phyloP scores from a whole-genome alignment of 2,888 invertebrate genomes.

The Dicyrtoma fusca region DNA sequence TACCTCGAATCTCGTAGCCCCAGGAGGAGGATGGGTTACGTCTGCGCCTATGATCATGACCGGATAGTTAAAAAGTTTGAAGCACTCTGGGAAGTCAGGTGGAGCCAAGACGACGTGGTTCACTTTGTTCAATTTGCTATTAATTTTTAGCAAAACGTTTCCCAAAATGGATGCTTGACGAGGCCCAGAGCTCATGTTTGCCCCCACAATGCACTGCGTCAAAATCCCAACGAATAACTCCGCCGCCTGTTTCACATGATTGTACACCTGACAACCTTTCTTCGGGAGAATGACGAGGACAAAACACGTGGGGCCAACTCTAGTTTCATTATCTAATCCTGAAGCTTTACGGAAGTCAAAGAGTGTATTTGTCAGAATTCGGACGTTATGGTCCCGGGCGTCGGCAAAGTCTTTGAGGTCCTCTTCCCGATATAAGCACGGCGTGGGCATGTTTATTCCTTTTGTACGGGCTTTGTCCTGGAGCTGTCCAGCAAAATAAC shows the following conservation, averaged over 20 bases:
- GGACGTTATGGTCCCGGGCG: conserved; percentile 1
- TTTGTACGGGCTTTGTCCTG: conserved; percentile 11
- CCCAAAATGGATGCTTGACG: conserved; percentile 40
- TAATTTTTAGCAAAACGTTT: conserved; percentile 59
- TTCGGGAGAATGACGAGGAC: conserved; percentile 40
- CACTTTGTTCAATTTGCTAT: conserved; percentile 60
- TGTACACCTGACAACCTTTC: conserved; percentile 37
- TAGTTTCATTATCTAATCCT: background rate
- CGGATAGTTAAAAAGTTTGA: conserved; percentile 56
- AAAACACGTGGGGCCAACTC: conserved; percentile 24
- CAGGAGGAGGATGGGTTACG: conserved; percentile 55
- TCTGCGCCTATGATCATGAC: conserved; percentile 62
- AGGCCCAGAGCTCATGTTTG: conserved; percentile 34
- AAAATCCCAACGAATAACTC: conserved; percentile 57
- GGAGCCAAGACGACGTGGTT: conserved; percentile 57
- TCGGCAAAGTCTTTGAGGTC: background rate
- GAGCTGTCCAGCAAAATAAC: background rate
- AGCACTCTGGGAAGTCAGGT: conserved; percentile 16
- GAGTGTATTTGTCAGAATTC: background rate
- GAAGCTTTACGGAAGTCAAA: background rate
- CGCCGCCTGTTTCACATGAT: conserved; percentile 44
- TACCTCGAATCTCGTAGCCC: background rate
- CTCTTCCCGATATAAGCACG: background rate
- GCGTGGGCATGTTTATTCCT: conserved; percentile 22
- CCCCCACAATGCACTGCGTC: conserved; percentile 60